Evolutionary conservation across 1,140 invertebrate genomes (phyloP).

Genomic region (Caenorhabditis latens): DNA sequence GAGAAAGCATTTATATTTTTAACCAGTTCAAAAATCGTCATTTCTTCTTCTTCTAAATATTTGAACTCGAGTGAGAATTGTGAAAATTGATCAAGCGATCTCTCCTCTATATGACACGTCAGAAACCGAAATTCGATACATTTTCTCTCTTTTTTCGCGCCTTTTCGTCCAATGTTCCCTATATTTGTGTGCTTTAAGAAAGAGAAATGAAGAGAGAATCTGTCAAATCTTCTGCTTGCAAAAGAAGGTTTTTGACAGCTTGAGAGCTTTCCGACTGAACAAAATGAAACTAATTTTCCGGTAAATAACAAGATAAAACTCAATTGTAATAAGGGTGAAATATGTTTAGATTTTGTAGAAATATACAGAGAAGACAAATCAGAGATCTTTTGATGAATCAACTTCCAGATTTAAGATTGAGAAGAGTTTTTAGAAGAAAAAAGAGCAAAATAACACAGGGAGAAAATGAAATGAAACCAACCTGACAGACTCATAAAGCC

Average conservation of each 20-base stretch:
- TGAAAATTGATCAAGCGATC: slow-evolving; percentile 37
- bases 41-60: not conserved
- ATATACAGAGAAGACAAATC: not conserved
- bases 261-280: too few species aligned
- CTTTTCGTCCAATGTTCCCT: slow-evolving; percentile 4
- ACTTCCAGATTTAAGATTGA: too few species aligned
- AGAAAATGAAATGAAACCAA: slow-evolving; percentile 13
- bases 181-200: slow-evolving; percentile 37
- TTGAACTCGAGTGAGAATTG: slow-evolving; percentile 9
- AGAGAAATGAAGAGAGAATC: not conserved
- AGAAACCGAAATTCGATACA: slow-evolving; percentile 37
- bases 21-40: not conserved
- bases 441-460: too few species aligned
- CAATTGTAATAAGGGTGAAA: not conserved
- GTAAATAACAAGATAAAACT: not conserved
- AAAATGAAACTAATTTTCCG: slow-evolving; percentile 17
- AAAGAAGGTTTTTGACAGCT: slow-evolving; percentile 48
- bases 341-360: not conserved
- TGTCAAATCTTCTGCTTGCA: slow-evolving; percentile 49
- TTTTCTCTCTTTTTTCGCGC: not conserved
- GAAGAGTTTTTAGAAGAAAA: too few species aligned
- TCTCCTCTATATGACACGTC: slow-evolving; percentile 14
- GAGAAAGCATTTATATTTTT: not conserved
- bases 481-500: slow-evolving; percentile 47
- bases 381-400: not conserved